These are phyloP conservation scores for Bothrops alternatus DNA, from an alignment of 2,797 vertebrate species.

Conservation along the genomic window DNA sequence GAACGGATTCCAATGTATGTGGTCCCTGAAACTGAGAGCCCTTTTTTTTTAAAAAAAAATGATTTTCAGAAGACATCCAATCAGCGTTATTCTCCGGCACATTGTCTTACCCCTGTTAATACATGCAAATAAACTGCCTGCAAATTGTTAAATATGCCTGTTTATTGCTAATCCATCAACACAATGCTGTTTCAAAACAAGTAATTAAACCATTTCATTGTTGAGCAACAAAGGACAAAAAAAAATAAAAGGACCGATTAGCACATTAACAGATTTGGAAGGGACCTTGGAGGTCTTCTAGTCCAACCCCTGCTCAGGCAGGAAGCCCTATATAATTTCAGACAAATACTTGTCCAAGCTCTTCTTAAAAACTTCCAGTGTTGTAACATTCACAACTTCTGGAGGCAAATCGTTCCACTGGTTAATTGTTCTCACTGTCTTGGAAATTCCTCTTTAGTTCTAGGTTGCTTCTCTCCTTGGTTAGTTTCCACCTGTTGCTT, in stretches of 20 bases:
- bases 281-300: background rate
- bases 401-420: too few species aligned
- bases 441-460: background rate
- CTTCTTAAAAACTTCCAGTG: background rate
- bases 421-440: too few species aligned
- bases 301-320: background rate
- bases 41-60: background rate
- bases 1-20: background rate
- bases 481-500: background rate
- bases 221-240: constrained; percentile 51
- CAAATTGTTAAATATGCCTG: constrained; percentile 37
- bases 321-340: background rate
- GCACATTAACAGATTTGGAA: background rate
- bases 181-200: constrained; percentile 55
- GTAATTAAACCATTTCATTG: constrained; percentile 64
- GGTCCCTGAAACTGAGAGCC: background rate
- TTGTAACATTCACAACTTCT: background rate
- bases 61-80: background rate
- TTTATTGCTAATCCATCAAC: constrained; percentile 59
- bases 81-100: background rate
- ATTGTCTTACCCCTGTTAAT: background rate
- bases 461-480: background rate
- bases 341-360: background rate
- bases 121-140: constrained; percentile 6
- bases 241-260: constrained; percentile 29